Evolutionary conservation across 1,140 invertebrate genomes (phyloP).

Genomic region (Medauroidea extradentata): DNA sequence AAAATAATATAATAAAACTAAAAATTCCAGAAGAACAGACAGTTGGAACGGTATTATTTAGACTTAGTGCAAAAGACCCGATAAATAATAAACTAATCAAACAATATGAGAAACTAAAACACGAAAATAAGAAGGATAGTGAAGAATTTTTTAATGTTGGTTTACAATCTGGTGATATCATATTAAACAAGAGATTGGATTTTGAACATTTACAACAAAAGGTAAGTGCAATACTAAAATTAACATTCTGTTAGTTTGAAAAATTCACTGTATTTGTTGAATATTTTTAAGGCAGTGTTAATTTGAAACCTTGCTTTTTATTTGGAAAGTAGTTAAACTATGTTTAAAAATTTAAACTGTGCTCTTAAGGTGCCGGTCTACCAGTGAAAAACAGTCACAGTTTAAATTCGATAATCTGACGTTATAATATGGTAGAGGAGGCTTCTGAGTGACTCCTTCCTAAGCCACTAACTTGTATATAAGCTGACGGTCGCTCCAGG

Average conservation of each 20-base stretch:
- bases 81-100: slow-evolving; percentile 57
- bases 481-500: too few relatives aligned
- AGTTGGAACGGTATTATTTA: slow-evolving; percentile 69
- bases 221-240: slow-evolving; percentile 43
- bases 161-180: slow-evolving; percentile 56
- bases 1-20: slow-evolving; percentile 60
- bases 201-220: slow-evolving; percentile 64
- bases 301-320: slow-evolving; percentile 18
- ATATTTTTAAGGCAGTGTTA: slow-evolving; percentile 1
- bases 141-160: slow-evolving; percentile 38
- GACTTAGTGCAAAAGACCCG: slow-evolving; percentile 68
- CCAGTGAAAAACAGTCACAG: too few relatives aligned
- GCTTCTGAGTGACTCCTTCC: too few relatives aligned
- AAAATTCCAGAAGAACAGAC: slow-evolving; percentile 72
- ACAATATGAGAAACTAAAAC: slow-evolving; percentile 50
- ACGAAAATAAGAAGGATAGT: slow-evolving; percentile 22
- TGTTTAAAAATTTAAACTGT: too few relatives aligned
- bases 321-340: too few relatives aligned
- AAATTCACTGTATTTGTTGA: neutral
- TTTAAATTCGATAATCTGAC: too few relatives aligned
- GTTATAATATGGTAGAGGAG: too few relatives aligned
- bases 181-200: slow-evolving; percentile 65
- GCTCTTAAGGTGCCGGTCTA: too few relatives aligned
- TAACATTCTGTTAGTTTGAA: neutral
- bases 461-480: too few relatives aligned